A percentile compares a stretch with the other conserved stretches of the same genome.
phyloP scores from a whole-genome alignment of 2,113 vertebrate species.

The Atrichornis clamosus region DNA sequence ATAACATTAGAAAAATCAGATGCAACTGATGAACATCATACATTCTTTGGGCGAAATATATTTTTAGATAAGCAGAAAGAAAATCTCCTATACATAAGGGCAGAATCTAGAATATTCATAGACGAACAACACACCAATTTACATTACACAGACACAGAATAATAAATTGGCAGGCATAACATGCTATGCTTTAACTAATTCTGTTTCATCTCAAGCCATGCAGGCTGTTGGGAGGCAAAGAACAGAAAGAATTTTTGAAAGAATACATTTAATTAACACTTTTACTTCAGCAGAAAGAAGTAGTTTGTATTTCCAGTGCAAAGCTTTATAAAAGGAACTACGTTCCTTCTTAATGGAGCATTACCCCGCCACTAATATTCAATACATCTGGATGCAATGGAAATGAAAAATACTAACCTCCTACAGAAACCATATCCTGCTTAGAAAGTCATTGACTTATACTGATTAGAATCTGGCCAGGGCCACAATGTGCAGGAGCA shows the following conservation, averaged over 20 bases:
- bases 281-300: conserved; percentile 54
- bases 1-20: conserved; percentile 19
- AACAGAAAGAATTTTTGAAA: conserved; percentile 29
- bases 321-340: conserved; percentile 62
- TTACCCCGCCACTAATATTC: neutral
- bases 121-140: conserved; percentile 38
- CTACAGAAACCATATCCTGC: conserved; percentile 13
- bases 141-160: conserved; percentile 1
- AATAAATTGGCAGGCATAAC: conserved; percentile 48
- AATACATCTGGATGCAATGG: conserved; percentile 39
- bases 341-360: conserved; percentile 45
- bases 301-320: conserved; percentile 73
- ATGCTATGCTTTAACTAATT: conserved; percentile 57
- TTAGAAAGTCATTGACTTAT: neutral
- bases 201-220: conserved; percentile 64
- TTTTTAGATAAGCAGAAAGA: conserved; percentile 47
- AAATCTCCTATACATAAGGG: neutral
- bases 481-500: neutral
- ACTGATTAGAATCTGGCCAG: neutral
- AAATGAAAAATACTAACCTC: conserved; percentile 38
- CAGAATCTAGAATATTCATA: conserved; percentile 6
- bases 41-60: neutral
- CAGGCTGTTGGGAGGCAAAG: conserved; percentile 40
- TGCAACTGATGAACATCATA: neutral
- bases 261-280: conserved; percentile 56